Percentiles rank a stretch among this genome's conserved stretches.
Conservation (phyloP, 2,797 vertebrate genomes). For the Onychomys arenicola region DNA sequence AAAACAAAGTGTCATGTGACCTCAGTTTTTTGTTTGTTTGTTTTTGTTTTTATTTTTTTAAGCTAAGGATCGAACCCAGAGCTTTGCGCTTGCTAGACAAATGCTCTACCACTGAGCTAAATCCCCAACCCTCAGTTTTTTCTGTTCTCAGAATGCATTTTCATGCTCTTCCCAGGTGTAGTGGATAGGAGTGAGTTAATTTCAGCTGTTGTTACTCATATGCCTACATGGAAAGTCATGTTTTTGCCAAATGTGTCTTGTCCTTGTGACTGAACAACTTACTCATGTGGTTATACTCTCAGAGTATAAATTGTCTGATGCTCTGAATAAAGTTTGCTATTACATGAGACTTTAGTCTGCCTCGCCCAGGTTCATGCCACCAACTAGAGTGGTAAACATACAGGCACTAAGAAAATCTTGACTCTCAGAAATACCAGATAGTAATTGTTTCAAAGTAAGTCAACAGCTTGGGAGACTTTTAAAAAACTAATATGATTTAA, state of each 20-base stretch:
- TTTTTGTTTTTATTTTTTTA: no score
- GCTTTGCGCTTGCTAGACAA: no score
- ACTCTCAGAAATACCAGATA: neutral
- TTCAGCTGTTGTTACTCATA: neutral
- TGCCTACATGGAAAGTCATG: neutral
- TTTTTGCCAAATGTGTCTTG: neutral
- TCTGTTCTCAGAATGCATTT: neutral
- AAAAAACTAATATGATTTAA: slow-evolving; percentile 5
- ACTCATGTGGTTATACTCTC: neutral
- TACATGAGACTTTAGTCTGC: no score
- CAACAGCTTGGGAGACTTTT: neutral
- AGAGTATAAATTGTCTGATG: neutral
- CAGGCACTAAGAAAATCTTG: neutral
- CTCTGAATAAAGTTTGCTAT: neutral
- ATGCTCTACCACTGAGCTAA: no score
- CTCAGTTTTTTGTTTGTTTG: no score
- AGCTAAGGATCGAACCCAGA: no score
- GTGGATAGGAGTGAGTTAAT: neutral
- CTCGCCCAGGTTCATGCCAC: neutral
- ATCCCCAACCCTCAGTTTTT: no score
- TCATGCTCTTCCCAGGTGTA: neutral
- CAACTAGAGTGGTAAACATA: neutral
- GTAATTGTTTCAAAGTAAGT: neutral
- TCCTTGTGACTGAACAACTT: neutral
- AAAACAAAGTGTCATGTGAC: neutral